phyloP scores from a whole-genome alignment of 2,797 vertebrate genomes.

The Acropternis orthonyx region DNA sequence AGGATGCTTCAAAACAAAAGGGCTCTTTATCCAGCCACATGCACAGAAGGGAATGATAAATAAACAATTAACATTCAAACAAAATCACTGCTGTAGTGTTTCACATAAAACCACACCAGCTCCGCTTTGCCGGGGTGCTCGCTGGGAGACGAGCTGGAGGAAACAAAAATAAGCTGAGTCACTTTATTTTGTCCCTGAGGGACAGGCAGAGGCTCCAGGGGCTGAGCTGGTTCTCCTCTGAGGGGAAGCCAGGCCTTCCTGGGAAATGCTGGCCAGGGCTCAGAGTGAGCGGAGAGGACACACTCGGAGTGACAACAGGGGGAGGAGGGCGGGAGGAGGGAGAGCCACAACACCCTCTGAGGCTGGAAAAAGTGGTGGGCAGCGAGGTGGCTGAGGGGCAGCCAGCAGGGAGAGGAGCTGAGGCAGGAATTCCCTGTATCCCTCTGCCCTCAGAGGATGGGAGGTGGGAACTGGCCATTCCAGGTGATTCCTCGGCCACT shows the following conservation, averaged over 20 bases:
- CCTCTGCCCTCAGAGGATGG: not conserved
- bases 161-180: conserved; percentile 21
- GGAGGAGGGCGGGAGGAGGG: not conserved
- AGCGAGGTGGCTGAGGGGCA: not conserved
- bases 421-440: no score
- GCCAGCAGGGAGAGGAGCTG: not conserved
- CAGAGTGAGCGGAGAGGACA: no score
- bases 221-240: not conserved
- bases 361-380: not conserved
- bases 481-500: not conserved
- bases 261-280: not conserved
- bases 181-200: not conserved
- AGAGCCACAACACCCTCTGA: not conserved
- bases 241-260: not conserved
- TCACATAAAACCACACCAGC: not conserved
- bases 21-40: not conserved
- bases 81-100: not conserved
- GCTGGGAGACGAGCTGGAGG: not conserved
- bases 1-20: not conserved
- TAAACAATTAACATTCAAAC: not conserved
- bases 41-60: not conserved
- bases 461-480: not conserved
- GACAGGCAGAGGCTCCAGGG: not conserved
- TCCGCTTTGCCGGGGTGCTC: not conserved
- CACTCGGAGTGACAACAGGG: not conserved